Base-by-base conservation (phyloP, 2,888 invertebrate species). In the Bruchidius siliquastri region DNA sequence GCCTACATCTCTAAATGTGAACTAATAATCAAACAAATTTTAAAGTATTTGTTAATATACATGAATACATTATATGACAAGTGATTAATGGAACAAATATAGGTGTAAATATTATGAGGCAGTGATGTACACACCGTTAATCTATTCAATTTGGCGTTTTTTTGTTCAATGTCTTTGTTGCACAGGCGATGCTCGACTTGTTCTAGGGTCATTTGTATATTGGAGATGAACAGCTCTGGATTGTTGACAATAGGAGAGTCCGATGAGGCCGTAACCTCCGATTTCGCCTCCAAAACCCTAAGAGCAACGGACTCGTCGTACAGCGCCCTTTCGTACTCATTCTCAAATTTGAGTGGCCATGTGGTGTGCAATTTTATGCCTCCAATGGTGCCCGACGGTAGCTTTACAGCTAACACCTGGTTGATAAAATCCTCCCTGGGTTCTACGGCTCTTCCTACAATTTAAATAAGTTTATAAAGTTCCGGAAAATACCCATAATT, bases 341-440 rank as follows among this genome's bases (percentile, higher is more conserved):
- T 91, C 79, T 90, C 89, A 82, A 92, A 92, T n/a, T 84, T 82
- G 30, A 82, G 70, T 0, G 92, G 92, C 68, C 90, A 88, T 0
- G 88, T 88, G 75, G 89, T 88, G 83, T 92, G 91, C 70, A 93
- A 85, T 82, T 91, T 91, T 75, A 94, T 89, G 30, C 93, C 93
- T 10, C 92, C 88, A 77, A 91, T 91, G 80, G 90, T 90, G 0
- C 91, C 91, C 0, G 88, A 86, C 0, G 90, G 90, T 3, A 92
- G 88, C 79, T 90, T 90, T 0, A 91, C 90, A 76, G 92, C 88
- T 0, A 93, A 84, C 2, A 92, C 87, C 81, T 91, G 89, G 49
- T 85, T 88, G 72, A 76, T 73, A 68, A 74, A 74, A 71, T 83
- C 81, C 10, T 79, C 75, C 71, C 82, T 75, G 30, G 77, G 75